phyloP scores from a whole-genome alignment of 2,797 vertebrate genomes.

The Pachyuromys duprasi region DNA sequence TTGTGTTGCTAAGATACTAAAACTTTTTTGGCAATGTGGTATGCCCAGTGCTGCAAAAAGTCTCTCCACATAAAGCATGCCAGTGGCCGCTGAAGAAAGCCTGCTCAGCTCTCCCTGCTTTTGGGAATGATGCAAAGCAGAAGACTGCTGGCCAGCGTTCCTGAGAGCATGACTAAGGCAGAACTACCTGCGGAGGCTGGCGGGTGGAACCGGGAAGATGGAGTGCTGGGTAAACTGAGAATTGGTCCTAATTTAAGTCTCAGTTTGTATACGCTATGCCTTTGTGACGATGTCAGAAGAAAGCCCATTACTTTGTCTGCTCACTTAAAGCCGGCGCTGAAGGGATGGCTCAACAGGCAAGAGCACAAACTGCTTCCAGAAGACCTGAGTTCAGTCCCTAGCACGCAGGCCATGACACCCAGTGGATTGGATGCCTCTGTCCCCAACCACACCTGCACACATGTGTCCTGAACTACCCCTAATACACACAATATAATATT shows the following conservation, averaged over 20 bases:
- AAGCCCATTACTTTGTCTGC: background rate
- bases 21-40: background rate
- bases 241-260: background rate
- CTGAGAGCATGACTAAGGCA: background rate
- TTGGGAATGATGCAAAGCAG: background rate
- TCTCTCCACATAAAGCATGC: background rate
- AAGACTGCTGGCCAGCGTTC: background rate
- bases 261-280: background rate
- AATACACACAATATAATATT: background rate
- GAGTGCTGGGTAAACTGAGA: background rate
- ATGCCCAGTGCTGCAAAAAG: background rate
- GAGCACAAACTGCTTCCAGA: background rate
- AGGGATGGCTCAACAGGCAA: background rate
- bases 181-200: background rate
- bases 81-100: background rate
- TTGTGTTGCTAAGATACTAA: slow-evolving; percentile 23
- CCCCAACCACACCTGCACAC: no score
- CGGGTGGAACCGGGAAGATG: background rate
- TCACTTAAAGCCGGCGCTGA: background rate
- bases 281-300: background rate
- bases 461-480: background rate
- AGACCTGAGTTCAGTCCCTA: background rate
- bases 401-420: background rate
- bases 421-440: background rate
- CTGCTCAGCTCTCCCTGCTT: background rate